Conservation (phyloP, 2,113 vertebrate species). For the Burhinus oedicnemus region DNA sequence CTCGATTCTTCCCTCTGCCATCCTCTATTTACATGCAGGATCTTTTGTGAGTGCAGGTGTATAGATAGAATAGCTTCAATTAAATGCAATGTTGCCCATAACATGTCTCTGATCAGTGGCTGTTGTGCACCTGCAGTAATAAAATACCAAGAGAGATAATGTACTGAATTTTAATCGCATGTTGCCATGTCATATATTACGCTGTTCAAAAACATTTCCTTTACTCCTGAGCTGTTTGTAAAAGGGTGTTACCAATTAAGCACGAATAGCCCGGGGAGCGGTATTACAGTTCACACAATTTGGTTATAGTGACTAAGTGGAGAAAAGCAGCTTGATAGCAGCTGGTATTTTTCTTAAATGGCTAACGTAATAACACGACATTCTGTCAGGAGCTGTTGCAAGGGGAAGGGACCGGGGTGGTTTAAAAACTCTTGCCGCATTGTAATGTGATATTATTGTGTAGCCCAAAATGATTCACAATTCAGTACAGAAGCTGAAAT, state of each 20-base stretch:
- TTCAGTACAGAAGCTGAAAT: not conserved
- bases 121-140: not conserved
- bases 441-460: not conserved
- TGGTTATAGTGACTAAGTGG: not conserved
- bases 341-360: not conserved
- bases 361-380: not conserved
- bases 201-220: not conserved
- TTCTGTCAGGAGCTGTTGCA: not conserved
- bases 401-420: not conserved
- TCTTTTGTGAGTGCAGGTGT: not conserved
- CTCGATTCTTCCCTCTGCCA: not conserved
- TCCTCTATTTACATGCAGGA: not conserved
- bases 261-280: not conserved
- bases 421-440: not conserved
- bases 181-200: not conserved
- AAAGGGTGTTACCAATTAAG: not conserved
- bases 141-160: conserved; percentile 5
- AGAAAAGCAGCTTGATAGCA: not conserved
- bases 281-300: not conserved
- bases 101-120: not conserved
- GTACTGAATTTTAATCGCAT: not conserved
- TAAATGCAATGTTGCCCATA: not conserved
- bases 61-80: not conserved
- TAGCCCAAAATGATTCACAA: not conserved
- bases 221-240: not conserved